Evolutionary conservation across 2,113 vertebrate genomes (phyloP).

Genomic region (Tragelaphus imberbis): DNA sequence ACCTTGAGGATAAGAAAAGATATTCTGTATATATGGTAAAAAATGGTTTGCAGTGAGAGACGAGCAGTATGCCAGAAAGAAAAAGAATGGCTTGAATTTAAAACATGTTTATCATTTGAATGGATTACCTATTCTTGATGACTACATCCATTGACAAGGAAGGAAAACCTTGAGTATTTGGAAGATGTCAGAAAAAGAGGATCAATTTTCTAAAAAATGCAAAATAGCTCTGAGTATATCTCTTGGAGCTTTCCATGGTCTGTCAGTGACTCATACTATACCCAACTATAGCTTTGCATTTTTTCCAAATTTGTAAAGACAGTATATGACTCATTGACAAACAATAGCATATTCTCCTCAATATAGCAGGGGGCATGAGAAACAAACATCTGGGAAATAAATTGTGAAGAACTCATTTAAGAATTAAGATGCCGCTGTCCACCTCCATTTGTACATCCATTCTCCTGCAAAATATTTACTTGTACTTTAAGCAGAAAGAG

Average conservation of each 20-base stretch:
- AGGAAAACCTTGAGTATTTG: neutral
- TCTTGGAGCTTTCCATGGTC: neutral
- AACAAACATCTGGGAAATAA: slow-evolving; percentile 27
- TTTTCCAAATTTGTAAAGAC: neutral
- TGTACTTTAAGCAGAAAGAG: neutral
- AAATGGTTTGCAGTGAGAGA: neutral
- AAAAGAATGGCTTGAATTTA: neutral
- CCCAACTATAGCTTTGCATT: neutral
- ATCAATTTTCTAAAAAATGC: slow-evolving; percentile 23
- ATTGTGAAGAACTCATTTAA: neutral
- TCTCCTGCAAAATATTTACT: neutral
- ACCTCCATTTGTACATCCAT: neutral
- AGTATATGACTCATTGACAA: slow-evolving; percentile 48
- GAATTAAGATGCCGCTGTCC: neutral
- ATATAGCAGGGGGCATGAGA: neutral
- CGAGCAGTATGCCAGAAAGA: neutral
- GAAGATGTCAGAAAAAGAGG: neutral
- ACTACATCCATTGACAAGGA: neutral
- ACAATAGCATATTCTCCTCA: slow-evolving; percentile 15
- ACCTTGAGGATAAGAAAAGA: neutral
- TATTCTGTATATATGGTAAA: neutral
- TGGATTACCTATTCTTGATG: neutral
- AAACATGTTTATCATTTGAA: slow-evolving; percentile 6
- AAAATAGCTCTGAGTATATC: neutral
- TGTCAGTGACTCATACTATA: slow-evolving; percentile 38